Evolutionary conservation across 2,797 vertebrate genomes (phyloP), one percentile per base, ranked within the genome.

Genomic region (Lerista edwardsae): DNA sequence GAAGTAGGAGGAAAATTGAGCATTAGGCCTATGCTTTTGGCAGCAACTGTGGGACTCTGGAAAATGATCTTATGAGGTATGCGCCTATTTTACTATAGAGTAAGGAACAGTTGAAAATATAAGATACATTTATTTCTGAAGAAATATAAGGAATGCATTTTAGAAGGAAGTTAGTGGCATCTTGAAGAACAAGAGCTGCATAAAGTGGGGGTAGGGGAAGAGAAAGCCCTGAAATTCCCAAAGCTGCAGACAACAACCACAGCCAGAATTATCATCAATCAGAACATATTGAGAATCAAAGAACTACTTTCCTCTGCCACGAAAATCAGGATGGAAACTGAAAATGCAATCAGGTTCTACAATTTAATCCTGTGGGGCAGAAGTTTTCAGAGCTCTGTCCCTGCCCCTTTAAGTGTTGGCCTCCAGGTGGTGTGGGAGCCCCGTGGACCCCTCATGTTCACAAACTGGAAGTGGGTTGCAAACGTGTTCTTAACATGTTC

Each of bases 361-460:
- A 68, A 39, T 59, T 75, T 44, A 59, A 80, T 85, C 29, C 69
- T 39, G n/a, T n/a, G n/a, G n/a, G n/a, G n/a, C n/a, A n/a, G n/a
- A n/a, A n/a, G n/a, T n/a, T n/a, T n/a, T n/a, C n/a, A n/a, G n/a
- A n/a, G n/a, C n/a, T n/a, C n/a, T n/a, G n/a, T n/a, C n/a, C n/a
- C n/a, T n/a, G n/a, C n/a, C n/a, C n/a, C n/a, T n/a, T n/a, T n/a
- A n/a, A n/a, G n/a, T n/a, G n/a, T n/a, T n/a, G n/a, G n/a, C n/a
- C n/a, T n/a, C n/a, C n/a, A n/a, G n/a, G n/a, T n/a, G n/a, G n/a
- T n/a, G n/a, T n/a, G n/a, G n/a, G n/a, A n/a, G n/a, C n/a, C n/a
- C n/a, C n/a, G n/a, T n/a, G n/a, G n/a, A n/a, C n/a, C n/a, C n/a
- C n/a, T n/a, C n/a, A n/a, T n/a, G n/a, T n/a, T n/a, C n/a, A n/a